A percentile compares a stretch with the other conserved stretches of the same genome.
These are phyloP conservation scores for Acleris literana DNA, from an alignment of 2,888 invertebrate species.

Conservation along the genomic window DNA sequence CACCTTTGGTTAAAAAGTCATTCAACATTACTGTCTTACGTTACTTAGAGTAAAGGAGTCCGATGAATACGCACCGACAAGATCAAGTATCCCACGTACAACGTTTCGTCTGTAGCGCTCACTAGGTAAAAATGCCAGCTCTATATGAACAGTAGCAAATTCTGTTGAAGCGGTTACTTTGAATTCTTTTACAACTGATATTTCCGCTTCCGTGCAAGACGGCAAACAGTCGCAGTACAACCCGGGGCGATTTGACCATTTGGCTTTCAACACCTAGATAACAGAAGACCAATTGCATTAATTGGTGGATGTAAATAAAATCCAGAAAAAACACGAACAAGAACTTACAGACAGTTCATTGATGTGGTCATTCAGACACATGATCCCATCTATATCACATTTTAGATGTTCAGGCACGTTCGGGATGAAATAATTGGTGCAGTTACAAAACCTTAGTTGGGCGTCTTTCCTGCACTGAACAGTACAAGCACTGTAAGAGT, in stretches of 20 bases:
- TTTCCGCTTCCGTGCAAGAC: conserved; percentile 89
- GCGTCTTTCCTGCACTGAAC: conserved; percentile 89
- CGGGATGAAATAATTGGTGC: conserved; percentile 88
- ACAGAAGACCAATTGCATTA: too few relatives aligned
- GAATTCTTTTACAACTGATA: conserved; percentile 85
- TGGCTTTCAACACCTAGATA: conserved; percentile 67
- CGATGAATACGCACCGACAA: conserved; percentile 84
- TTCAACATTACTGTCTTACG: too few relatives aligned
- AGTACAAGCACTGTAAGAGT: conserved; percentile 88
- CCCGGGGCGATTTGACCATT: conserved; percentile 82
- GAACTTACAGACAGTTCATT: conserved; percentile 84
- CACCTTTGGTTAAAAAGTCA: too few relatives aligned
- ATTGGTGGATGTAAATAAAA: too few relatives aligned
- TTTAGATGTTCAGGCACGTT: conserved; percentile 81
- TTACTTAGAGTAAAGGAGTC: too few relatives aligned
- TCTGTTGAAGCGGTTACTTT: conserved; percentile 56
- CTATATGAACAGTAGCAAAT: conserved; percentile 82
- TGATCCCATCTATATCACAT: conserved; percentile 86
- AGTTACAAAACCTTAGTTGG: conserved; percentile 86
- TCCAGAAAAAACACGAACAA: too few relatives aligned
- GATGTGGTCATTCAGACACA: conserved; percentile 86
- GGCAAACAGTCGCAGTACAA: conserved; percentile 88
- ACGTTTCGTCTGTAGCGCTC: conserved; percentile 89
- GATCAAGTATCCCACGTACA: conserved; percentile 87
- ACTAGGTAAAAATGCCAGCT: conserved; percentile 86